Percentiles rank a stretch among this genome's conserved stretches.
Evolutionary conservation across 2,113 vertebrate species (phyloP).

Genomic region (Oenanthe oenanthe): DNA sequence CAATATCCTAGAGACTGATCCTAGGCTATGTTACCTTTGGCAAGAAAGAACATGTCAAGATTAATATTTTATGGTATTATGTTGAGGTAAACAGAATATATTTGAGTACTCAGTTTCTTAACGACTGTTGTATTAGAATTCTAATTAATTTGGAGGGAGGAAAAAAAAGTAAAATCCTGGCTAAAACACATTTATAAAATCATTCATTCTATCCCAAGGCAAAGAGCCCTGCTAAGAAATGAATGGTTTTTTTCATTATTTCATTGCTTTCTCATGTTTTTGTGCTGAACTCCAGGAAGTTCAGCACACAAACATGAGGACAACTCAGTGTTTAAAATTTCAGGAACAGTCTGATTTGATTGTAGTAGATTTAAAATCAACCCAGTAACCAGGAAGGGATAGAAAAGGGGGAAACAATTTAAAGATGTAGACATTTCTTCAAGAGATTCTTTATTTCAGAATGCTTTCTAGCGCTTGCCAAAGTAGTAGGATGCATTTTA

Average conservation of each 20-base stretch:
- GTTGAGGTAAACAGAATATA: neutral
- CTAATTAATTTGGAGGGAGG: neutral
- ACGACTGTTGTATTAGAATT: neutral
- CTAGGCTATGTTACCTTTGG: neutral
- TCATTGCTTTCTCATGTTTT: neutral
- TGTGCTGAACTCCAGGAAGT: neutral
- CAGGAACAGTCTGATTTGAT: neutral
- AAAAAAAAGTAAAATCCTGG: neutral
- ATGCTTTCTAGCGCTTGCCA: neutral
- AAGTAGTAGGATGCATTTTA: neutral
- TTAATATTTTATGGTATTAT: neutral
- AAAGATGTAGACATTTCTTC: neutral
- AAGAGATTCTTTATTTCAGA: neutral
- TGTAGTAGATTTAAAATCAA: neutral
- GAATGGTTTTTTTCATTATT: neutral
- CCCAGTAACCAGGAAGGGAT: neutral
- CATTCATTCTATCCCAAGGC: neutral
- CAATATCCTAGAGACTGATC: neutral
- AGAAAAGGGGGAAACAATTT: neutral
- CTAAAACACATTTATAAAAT: neutral
- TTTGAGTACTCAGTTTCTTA: neutral
- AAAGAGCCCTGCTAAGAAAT: neutral
- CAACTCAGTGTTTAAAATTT: neutral
- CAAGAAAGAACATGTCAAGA: neutral
- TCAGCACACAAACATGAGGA: neutral